Evolutionary conservation across 2,888 invertebrate genomes (phyloP).

Genomic region (Sericinus montela): DNA sequence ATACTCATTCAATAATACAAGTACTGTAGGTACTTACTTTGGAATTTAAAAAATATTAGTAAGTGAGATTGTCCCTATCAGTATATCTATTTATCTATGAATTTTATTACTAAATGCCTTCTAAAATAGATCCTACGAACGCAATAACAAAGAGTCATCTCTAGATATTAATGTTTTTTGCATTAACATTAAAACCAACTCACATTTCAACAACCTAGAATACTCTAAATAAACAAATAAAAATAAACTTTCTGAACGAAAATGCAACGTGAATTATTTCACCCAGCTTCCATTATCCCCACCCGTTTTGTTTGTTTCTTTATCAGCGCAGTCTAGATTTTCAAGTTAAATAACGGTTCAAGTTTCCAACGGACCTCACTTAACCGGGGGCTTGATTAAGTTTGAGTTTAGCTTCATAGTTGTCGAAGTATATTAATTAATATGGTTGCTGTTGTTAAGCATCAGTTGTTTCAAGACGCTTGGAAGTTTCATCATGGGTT

Average conservation of each 20-base stretch:
- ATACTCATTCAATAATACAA: too few relatives aligned
- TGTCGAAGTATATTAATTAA: constrained; percentile 30
- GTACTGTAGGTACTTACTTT: too few relatives aligned
- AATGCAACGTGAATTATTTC: constrained; percentile 1
- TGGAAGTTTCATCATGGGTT: background rate
- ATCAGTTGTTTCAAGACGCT: constrained; percentile 12
- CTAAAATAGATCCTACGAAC: too few relatives aligned
- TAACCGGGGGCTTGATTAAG: constrained; percentile 23
- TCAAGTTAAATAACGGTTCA: constrained; percentile 25
- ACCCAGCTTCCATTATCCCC: constrained; percentile 2
- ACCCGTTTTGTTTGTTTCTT: constrained; percentile 15
- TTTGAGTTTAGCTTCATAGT: constrained; percentile 25
- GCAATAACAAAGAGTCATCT: too few relatives aligned
- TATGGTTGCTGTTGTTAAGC: constrained; percentile 26
- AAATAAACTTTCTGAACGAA: background rate
- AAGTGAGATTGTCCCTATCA: too few relatives aligned
- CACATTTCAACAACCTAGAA: background rate
- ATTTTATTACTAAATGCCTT: too few relatives aligned
- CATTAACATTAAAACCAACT: background rate
- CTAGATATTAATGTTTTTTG: too few relatives aligned
- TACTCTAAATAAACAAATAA: background rate
- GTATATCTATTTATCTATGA: too few relatives aligned
- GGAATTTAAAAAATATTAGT: too few relatives aligned
- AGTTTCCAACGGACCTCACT: constrained; percentile 23
- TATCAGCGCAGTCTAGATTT: constrained; percentile 19